phyloP scores from a whole-genome alignment of 2,888 invertebrate species.

The Camponotus fellah region DNA sequence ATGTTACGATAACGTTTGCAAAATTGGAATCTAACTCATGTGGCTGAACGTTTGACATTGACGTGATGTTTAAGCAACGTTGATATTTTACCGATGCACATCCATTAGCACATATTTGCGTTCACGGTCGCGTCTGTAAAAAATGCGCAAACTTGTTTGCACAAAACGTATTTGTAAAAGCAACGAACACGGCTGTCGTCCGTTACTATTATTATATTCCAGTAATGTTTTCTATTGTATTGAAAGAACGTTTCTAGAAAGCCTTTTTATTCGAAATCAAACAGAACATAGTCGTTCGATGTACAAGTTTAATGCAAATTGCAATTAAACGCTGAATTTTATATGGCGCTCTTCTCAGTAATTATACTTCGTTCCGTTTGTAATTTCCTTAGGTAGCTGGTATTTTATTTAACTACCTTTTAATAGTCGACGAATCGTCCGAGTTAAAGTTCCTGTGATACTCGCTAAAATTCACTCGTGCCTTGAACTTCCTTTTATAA shows the following conservation, averaged over 20 bases:
- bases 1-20: slow-evolving; percentile 37
- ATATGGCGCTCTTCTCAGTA: slow-evolving; percentile 46
- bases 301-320: slow-evolving; percentile 36
- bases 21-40: slow-evolving; percentile 37
- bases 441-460: slow-evolving; percentile 52
- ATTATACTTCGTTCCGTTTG: slow-evolving; percentile 52
- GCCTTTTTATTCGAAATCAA: neutral
- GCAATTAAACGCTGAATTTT: slow-evolving; percentile 55
- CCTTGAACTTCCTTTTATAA: slow-evolving; percentile 55
- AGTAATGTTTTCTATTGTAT: slow-evolving; percentile 12
- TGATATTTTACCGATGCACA: slow-evolving; percentile 49
- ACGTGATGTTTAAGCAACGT: slow-evolving; percentile 45
- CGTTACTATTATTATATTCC: slow-evolving; percentile 14
- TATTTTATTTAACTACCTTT: slow-evolving; percentile 57
- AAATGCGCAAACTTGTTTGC: slow-evolving; percentile 6
- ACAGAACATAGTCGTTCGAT: slow-evolving; percentile 6
- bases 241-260: neutral
- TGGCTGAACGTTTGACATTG: slow-evolving; percentile 27
- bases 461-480: slow-evolving; percentile 59
- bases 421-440: slow-evolving; percentile 54
- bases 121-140: slow-evolving; percentile 26
- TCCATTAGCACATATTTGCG: slow-evolving; percentile 51
- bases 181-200: neutral
- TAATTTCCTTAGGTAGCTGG: slow-evolving; percentile 53
- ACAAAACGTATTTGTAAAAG: slow-evolving; percentile 15